Conservation (phyloP, 2,113 vertebrate genomes). For the Actenoides hombroni region DNA sequence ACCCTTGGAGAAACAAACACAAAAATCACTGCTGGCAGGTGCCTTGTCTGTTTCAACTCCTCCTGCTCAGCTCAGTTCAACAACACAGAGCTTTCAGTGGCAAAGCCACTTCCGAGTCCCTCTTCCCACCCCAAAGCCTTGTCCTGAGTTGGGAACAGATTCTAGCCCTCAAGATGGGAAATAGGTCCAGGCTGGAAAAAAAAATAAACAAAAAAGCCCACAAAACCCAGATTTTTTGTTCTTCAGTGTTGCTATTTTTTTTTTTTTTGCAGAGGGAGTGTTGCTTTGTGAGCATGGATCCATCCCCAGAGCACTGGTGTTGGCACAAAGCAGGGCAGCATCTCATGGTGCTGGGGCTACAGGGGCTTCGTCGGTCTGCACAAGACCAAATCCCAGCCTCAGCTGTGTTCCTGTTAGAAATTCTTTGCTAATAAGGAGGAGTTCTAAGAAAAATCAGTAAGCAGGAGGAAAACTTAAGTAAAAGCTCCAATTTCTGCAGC, state of each 20-base stretch:
- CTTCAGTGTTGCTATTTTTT: not conserved
- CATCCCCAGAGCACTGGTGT: not conserved
- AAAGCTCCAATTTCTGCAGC: not conserved
- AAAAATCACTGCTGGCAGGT: not conserved
- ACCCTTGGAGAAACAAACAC: not conserved
- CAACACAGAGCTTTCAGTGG: not conserved
- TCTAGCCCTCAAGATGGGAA: not conserved
- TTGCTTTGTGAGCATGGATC: fast-evolving
- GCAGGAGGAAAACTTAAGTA: fast-evolving
- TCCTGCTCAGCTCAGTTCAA: not conserved
- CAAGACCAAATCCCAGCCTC: not conserved
- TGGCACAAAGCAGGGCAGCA: not conserved
- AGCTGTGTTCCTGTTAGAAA: not conserved
- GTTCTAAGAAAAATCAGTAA: not conserved
- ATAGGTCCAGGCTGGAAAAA: fast-evolving
- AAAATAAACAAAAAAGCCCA: not conserved
- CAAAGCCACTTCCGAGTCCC: not conserved
- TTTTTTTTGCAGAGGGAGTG: not conserved
- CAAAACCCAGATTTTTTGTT: not conserved
- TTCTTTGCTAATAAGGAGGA: not conserved
- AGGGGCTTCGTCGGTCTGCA: fast-evolving
- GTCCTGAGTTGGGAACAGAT: not conserved
- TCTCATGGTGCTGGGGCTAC: fast-evolving
- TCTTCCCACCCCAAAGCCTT: not conserved
- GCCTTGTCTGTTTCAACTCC: not conserved